Evolutionary conservation across 2,888 invertebrate genomes (phyloP), one percentile per base, ranked within the genome.

Genomic region (Machimus rusticus): DNA sequence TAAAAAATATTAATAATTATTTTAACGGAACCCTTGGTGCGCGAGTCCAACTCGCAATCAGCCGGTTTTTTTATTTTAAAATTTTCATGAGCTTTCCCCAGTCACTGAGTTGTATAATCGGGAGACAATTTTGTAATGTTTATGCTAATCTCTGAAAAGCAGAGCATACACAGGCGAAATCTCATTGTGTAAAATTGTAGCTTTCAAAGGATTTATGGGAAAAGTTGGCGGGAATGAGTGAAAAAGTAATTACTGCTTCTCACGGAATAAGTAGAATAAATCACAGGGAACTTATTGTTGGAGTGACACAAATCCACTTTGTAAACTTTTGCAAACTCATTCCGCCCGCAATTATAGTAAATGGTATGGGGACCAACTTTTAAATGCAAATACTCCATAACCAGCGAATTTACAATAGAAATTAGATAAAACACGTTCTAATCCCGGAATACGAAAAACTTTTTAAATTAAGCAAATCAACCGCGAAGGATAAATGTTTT

Each of bases 201-300:
- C n/a, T 66, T 82, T 57, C 19, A 82, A 82, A 57, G 66, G 82
- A 82, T 82, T 82, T 66, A 82, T 82, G 66, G 57, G 82, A 37
- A 82, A 82, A 82, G 19, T 82, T 82, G 19, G 34, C 39, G 37
- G 16, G 66, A 34, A 82, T 57, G 66, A 82, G 23, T 82, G 57
- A 57, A 82, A 82, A 82, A 82, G 82, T 82, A 57, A 82, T 82
- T 82, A 82, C 82, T 8, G 39, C 51, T 57, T 82, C 37, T 82
- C 57, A 57, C 51, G 57, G 12, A 82, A 66, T 82, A 57, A 82
- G 82, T 55, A 37, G 57, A 82, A 82, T 82, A 82, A 82, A 82
- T 82, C 82, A 57, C 82, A 82, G 57, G 23, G 23, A 57, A 57
- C 57, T 57, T 57, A 57, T 57, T 28, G 57, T 57, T 57, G 23